Evolutionary conservation across 2,797 vertebrate species (phyloP).

Genomic region (Notolabrus celidotus): DNA sequence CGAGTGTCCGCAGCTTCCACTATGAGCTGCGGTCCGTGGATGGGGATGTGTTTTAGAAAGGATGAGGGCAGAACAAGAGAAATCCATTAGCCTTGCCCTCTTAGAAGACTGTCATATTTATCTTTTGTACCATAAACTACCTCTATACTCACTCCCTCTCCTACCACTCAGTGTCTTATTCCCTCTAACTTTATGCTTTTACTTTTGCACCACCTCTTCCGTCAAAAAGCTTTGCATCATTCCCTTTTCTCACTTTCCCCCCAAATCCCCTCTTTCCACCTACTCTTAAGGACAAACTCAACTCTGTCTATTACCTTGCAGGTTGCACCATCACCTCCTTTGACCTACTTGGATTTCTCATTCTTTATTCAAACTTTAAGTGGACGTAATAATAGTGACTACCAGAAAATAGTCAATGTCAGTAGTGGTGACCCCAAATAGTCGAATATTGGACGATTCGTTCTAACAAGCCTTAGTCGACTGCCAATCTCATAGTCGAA

Average conservation of each 20-base stretch:
- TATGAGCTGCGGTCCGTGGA: conserved; percentile 14
- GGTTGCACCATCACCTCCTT: not conserved
- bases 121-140: conserved; percentile 54
- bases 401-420: not conserved
- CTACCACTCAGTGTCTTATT: conserved; percentile 21
- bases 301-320: not conserved
- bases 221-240: conserved; percentile 28
- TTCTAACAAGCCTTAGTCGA: too few species aligned
- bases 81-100: conserved; percentile 68
- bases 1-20: conserved; percentile 47
- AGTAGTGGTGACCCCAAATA: too few species aligned
- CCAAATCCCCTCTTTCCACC: not conserved
- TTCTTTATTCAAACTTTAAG: not conserved
- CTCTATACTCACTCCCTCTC: conserved; percentile 17
- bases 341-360: not conserved
- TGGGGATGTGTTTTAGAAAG: conserved; percentile 50
- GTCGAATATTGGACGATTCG: too few species aligned
- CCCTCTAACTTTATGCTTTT: conserved; percentile 31
- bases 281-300: not conserved
- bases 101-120: conserved; percentile 52
- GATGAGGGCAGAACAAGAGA: conserved; percentile 63
- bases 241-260: conserved; percentile 41
- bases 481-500: too few species aligned
- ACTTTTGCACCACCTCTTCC: conserved; percentile 31
- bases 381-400: not conserved